Percentiles rank a stretch among this genome's conserved stretches.
phyloP scores from a whole-genome alignment of 2,797 vertebrate genomes.

The Hafferia zeledoni region DNA sequence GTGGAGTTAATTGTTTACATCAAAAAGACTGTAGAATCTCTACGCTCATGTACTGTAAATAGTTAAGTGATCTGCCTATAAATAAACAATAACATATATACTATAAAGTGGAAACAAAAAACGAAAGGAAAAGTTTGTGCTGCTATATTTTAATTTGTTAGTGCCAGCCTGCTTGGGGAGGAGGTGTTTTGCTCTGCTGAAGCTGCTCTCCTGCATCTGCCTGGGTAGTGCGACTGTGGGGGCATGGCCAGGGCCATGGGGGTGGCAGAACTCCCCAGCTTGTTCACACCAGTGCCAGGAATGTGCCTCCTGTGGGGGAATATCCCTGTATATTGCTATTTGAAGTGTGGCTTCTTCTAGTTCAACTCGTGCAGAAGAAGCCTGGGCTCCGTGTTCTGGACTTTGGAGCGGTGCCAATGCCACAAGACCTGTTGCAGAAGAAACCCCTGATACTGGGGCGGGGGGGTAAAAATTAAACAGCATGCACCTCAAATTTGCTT shows the following conservation, averaged over 20 bases:
- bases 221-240: not conserved
- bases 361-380: not conserved
- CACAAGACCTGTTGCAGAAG: not conserved
- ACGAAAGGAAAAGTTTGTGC: slow-evolving; percentile 27
- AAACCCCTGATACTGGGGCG: fast-evolving
- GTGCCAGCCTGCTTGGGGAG: not conserved
- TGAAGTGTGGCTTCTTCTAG: not conserved
- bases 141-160: not conserved
- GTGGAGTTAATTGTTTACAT: slow-evolving; percentile 99
- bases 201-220: not conserved
- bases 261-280: not conserved
- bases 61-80: slow-evolving; percentile 97
- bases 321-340: not conserved
- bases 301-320: not conserved
- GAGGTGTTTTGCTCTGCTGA: not conserved
- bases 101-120: slow-evolving; percentile 73
- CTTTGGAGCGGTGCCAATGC: fast-evolving
- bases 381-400: not conserved
- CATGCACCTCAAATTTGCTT: not conserved
- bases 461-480: not conserved
- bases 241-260: fast-evolving
- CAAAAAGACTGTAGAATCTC: slow-evolving; percentile 99
- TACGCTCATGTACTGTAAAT: slow-evolving; percentile 99
- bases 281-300: fast-evolving
- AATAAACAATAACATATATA: slow-evolving; percentile 85